Evolutionary conservation across 2,797 vertebrate species (phyloP), one percentile per base, ranked within the genome.

Genomic region (Microtus californicus): DNA sequence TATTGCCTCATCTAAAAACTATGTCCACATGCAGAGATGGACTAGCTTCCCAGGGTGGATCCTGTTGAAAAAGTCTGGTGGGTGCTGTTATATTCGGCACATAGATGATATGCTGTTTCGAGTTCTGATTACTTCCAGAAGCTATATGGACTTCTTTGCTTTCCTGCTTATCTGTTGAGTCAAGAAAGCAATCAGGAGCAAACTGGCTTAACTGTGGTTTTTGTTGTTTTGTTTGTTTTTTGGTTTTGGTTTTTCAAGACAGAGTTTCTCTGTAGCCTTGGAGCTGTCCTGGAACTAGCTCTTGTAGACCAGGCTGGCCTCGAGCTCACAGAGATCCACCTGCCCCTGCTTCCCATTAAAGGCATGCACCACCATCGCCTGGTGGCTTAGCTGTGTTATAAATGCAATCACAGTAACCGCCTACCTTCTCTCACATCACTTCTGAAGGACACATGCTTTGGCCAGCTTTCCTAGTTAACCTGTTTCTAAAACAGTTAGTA

Each of bases 91-190:
- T 14, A 85, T 43, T 40, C 56, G 48, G 65, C 82, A 71, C 14
- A 80, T 10, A 43, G 40, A 45, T 65, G 37, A 74, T 87, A 17
- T 76, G 81, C 93, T 90, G 21, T 63, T 37, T 71, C 76, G 25
- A 92, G 51, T 91, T 95, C 51, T 95, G 67, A 86, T 85, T 94
- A 71, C 54, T 91, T 92, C 59, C 40, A 90, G 93, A 93, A 90
- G 71, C 63, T 90, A 12, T 74, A 77, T 90, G 87, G 69, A 77
- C 19, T 69, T 69, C 21, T 51, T 34, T 90, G 34, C 27, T 92
- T 43, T 94, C 81, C 45, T 78, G 56, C 3, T 23, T 76, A 69
- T 13, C 61, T 85, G 40, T 63, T 48, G 61, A 85, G 43, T 67
- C 61, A 67, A 67, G 61, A 48, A 14, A 45, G 21, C 43, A 63